Percentiles rank a stretch among this genome's conserved stretches.
Conservation (phyloP, 2,113 vertebrate species). For the Poicephalus meyeri region DNA sequence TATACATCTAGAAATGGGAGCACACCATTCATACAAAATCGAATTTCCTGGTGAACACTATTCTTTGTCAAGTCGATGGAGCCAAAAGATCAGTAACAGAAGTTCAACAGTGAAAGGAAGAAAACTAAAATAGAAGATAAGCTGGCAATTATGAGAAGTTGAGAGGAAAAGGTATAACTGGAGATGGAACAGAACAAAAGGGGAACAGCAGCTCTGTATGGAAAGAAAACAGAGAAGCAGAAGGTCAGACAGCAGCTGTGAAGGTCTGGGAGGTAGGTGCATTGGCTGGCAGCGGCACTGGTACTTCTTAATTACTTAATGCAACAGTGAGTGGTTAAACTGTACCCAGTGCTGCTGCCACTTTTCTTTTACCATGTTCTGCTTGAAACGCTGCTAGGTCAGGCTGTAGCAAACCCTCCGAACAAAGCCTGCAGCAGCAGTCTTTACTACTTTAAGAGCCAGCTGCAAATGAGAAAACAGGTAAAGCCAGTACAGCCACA, state of each 20-base stretch:
- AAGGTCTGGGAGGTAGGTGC: not conserved
- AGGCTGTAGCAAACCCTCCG: not conserved
- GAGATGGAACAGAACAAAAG: not conserved
- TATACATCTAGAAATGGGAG: not conserved
- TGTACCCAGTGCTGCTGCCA: not conserved
- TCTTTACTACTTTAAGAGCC: not conserved
- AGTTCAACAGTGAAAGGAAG: not conserved
- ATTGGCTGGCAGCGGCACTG: not conserved
- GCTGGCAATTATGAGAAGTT: not conserved
- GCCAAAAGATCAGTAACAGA: not conserved
- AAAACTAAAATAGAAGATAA: not conserved
- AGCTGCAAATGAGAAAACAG: not conserved
- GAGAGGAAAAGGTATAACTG: not conserved
- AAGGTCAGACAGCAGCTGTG: not conserved
- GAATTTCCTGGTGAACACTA: not conserved
- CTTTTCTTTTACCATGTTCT: not conserved
- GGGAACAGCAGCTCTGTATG: not conserved
- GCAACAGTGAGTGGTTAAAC: not conserved
- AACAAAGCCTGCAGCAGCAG: not conserved
- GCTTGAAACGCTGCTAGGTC: not conserved
- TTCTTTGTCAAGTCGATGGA: not conserved
- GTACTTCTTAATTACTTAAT: slow-evolving; percentile 7
- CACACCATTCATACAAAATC: not conserved
- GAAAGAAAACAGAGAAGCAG: not conserved
- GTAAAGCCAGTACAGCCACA: not conserved